A percentile compares a stretch with the other conserved stretches of the same genome.
Evolutionary conservation across 2,113 vertebrate species (phyloP).

Genomic region (Suricata suricatta): DNA sequence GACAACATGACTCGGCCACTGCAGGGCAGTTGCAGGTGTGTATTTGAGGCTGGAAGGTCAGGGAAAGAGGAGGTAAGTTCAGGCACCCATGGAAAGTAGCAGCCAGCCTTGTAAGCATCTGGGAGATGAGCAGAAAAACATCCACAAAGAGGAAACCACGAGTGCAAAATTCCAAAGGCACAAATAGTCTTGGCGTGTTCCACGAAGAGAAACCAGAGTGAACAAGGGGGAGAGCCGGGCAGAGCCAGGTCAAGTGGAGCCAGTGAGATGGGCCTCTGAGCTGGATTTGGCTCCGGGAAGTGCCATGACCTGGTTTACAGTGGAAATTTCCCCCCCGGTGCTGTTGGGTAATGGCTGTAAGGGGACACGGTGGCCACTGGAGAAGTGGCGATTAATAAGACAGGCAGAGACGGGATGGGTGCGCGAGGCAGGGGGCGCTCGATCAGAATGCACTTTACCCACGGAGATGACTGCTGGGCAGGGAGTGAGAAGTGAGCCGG

Average conservation of each 20-base stretch:
- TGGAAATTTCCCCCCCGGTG: background rate
- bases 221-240: accelerated
- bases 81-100: background rate
- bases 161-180: background rate
- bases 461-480: background rate
- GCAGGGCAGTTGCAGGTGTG: accelerated
- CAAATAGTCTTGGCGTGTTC: background rate
- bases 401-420: accelerated
- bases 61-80: background rate
- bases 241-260: accelerated
- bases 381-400: background rate
- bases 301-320: accelerated
- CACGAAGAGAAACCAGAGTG: background rate
- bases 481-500: background rate
- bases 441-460: background rate
- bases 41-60: background rate
- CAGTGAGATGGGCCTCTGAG: too few relatives aligned
- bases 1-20: background rate
- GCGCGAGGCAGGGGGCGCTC: background rate
- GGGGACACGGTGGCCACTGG: background rate
- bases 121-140: background rate
- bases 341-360: accelerated
- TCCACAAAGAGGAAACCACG: background rate
- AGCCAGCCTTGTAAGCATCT: background rate
- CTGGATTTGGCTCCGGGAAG: accelerated